Evolutionary conservation across 2,888 invertebrate species (phyloP).

Genomic region (Hyalella azteca): DNA sequence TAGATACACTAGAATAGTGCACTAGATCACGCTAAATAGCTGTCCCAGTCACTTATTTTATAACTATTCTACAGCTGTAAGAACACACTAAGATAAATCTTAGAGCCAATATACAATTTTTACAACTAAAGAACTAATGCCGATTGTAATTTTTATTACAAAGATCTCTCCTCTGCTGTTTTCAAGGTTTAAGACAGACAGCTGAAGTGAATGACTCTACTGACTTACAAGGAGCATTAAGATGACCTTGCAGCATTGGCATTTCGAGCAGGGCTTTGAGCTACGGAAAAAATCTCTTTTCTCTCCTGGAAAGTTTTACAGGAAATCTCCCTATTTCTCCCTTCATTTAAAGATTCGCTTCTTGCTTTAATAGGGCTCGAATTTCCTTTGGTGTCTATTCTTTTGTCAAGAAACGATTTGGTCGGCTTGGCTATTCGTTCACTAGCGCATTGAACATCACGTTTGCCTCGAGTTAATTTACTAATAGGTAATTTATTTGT

Average conservation of each 20-base stretch:
- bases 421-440: background rate
- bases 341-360: background rate
- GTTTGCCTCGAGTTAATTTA: background rate
- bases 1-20: background rate
- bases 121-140: background rate
- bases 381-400: background rate
- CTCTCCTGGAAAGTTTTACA: conserved; percentile 25
- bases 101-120: conserved; percentile 14
- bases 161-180: too few species aligned
- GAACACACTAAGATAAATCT: background rate
- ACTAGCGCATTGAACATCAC: background rate
- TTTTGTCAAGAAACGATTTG: background rate
- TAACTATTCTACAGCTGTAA: background rate
- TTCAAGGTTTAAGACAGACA: too few species aligned
- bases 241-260: background rate
- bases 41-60: conserved; percentile 16
- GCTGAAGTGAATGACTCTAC: too few species aligned
- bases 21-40: background rate
- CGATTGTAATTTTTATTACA: background rate
- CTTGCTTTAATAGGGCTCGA: background rate
- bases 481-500: background rate
- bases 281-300: background rate
- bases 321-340: background rate
- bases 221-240: background rate
- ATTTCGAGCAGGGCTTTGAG: conserved; percentile 12